Conservation (phyloP, 1,140 invertebrate genomes). For the Drosophila micromelanica region DNA sequence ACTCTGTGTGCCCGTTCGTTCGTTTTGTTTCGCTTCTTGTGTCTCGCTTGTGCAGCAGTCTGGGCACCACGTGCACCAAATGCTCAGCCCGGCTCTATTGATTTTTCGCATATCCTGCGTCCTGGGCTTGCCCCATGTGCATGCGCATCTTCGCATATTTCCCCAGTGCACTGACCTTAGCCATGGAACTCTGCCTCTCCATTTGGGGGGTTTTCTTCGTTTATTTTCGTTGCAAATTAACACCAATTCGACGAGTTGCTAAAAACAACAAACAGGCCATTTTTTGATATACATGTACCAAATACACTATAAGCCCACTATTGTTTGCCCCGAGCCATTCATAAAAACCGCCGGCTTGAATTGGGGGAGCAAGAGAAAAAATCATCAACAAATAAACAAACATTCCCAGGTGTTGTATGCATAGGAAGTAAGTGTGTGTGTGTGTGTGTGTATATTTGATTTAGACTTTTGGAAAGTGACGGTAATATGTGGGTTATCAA, state of each 20-base stretch:
- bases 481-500: conserved; percentile 55
- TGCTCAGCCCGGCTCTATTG: conserved; percentile 63
- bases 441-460: conserved; percentile 12
- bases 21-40: too few relatives aligned
- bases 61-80: neutral
- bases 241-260: conserved; percentile 52
- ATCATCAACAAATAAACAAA: conserved; percentile 40
- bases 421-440: neutral
- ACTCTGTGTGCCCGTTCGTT: neutral
- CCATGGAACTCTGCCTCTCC: conserved; percentile 49
- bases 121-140: conserved; percentile 42
- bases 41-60: neutral
- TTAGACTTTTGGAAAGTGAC: conserved; percentile 22
- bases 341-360: conserved; percentile 37
- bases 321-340: conserved; percentile 55
- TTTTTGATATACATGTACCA: conserved; percentile 15
- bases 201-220: conserved; percentile 21
- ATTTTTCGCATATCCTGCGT: conserved; percentile 68
- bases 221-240: conserved; percentile 70
- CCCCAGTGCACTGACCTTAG: conserved; percentile 77
- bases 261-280: conserved; percentile 64
- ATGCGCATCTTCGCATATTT: conserved; percentile 60
- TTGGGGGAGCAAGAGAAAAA: neutral
- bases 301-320: neutral
- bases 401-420: conserved; percentile 11